Evolutionary conservation across 2,888 invertebrate genomes (phyloP).

Genomic region (Notocelia uddmanniana): DNA sequence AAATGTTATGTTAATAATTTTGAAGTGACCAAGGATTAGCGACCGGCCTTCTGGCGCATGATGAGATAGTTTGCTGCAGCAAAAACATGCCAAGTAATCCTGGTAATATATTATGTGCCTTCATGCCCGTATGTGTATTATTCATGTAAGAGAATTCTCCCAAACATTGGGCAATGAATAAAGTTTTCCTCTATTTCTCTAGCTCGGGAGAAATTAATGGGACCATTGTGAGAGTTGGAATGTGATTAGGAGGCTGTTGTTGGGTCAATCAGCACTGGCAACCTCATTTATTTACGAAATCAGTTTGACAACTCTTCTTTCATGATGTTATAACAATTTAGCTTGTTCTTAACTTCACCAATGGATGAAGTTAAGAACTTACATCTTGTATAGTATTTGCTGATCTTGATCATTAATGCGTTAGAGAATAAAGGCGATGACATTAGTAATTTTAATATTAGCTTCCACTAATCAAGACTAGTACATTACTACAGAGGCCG

Average conservation of each 20-base stretch:
- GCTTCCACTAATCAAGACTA: too few species aligned
- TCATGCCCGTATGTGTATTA: constrained; percentile 33
- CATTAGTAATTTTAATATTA: too few species aligned
- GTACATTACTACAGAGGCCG: too few species aligned
- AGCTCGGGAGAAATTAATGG: constrained; percentile 39
- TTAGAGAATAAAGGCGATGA: too few species aligned
- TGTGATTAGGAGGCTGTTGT: constrained; percentile 40
- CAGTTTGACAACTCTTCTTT: constrained; percentile 7
- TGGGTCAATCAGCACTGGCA: constrained; percentile 36
- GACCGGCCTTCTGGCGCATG: background rate
- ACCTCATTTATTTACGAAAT: constrained; percentile 38
- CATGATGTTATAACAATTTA: background rate
- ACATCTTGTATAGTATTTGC: too few species aligned
- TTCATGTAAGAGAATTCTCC: constrained; percentile 38
- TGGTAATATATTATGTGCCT: constrained; percentile 34
- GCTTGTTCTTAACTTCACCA: too few species aligned
- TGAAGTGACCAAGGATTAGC: constrained; percentile 32
- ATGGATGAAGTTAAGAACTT: too few species aligned
- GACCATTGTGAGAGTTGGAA: constrained; percentile 41
- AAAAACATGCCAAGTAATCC: constrained; percentile 32
- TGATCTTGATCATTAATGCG: too few species aligned
- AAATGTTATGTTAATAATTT: constrained; percentile 17
- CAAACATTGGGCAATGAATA: constrained; percentile 39
- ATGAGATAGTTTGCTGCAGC: constrained; percentile 18
- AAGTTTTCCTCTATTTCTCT: constrained; percentile 42